Evolutionary conservation across 2,888 invertebrate genomes (phyloP).

Genomic region (Petrophora chlorosata): DNA sequence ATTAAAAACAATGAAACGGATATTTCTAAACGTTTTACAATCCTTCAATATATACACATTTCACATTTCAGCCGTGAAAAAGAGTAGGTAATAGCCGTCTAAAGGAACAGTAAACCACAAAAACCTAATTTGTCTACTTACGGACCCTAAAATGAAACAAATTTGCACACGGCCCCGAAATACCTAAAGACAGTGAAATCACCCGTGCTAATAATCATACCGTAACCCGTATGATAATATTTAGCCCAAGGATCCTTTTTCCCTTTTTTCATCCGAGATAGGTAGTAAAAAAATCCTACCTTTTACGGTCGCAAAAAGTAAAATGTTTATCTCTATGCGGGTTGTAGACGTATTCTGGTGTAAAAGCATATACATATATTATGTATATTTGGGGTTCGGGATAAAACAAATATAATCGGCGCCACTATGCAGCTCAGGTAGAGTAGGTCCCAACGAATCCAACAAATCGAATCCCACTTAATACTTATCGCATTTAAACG

Average conservation of each 20-base stretch:
- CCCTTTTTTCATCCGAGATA: conserved; percentile 37
- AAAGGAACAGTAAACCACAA: no score
- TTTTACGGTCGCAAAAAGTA: conserved; percentile 36
- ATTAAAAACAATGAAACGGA: no score
- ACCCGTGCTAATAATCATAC: conserved; percentile 35
- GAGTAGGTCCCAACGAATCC: no score
- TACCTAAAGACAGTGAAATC: conserved; percentile 35
- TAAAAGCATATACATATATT: not conserved
- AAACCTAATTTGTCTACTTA: conserved; percentile 4
- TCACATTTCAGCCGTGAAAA: no score
- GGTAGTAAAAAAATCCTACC: conserved; percentile 37
- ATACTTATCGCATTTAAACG: no score
- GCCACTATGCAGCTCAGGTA: not conserved
- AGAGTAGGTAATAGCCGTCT: no score
- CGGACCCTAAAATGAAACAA: conserved; percentile 27
- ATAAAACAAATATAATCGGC: not conserved
- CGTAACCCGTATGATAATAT: conserved; percentile 38
- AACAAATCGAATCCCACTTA: no score
- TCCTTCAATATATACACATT: no score
- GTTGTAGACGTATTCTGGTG: conserved; percentile 40
- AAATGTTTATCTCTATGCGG: conserved; percentile 55
- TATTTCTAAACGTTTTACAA: no score
- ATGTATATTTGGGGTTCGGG: not conserved
- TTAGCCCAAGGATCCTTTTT: conserved; percentile 37
- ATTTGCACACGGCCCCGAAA: conserved; percentile 17